These are phyloP conservation scores for Silurus meridionalis DNA, from an alignment of 2,113 vertebrate genomes.

Conservation along the genomic window DNA sequence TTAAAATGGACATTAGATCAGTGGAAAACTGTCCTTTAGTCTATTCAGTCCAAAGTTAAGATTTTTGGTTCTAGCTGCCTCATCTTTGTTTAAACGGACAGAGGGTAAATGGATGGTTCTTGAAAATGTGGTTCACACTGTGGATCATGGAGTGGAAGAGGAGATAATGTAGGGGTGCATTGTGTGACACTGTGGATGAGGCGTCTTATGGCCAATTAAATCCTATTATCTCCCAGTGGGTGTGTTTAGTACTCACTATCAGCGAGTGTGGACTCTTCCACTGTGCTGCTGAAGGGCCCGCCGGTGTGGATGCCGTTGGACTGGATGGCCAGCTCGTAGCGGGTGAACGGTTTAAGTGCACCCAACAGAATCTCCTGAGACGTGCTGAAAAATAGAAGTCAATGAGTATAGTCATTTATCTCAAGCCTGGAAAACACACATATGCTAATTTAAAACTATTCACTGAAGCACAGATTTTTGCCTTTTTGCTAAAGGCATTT, in stretches of 20 bases:
- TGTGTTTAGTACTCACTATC: conserved; percentile 81
- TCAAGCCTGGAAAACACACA: not conserved
- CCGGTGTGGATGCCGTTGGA: conserved; percentile 83
- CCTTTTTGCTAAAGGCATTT: too few relatives aligned
- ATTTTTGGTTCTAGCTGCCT: too few relatives aligned
- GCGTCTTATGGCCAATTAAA: conserved; percentile 52
- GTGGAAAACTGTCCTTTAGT: too few relatives aligned
- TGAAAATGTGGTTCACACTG: too few relatives aligned
- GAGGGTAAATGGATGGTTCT: too few relatives aligned
- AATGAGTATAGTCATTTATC: not conserved
- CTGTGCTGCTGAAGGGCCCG: conserved; percentile 86
- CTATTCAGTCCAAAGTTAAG: too few relatives aligned
- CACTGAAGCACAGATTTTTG: not conserved
- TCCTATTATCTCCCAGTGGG: conserved; percentile 54
- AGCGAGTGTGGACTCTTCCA: conserved; percentile 87
- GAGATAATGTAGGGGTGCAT: too few relatives aligned
- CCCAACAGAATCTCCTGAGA: conserved; percentile 88
- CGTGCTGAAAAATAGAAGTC: conserved; percentile 70
- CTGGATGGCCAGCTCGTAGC: conserved; percentile 93
- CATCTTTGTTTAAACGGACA: too few relatives aligned
- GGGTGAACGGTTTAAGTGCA: conserved; percentile 90
- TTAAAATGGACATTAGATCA: too few relatives aligned
- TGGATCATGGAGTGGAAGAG: too few relatives aligned
- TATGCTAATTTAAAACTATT: not conserved
- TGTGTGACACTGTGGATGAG: too few relatives aligned